phyloP scores from a whole-genome alignment of 2,888 invertebrate species.

The Ditylenchus weischeri region DNA sequence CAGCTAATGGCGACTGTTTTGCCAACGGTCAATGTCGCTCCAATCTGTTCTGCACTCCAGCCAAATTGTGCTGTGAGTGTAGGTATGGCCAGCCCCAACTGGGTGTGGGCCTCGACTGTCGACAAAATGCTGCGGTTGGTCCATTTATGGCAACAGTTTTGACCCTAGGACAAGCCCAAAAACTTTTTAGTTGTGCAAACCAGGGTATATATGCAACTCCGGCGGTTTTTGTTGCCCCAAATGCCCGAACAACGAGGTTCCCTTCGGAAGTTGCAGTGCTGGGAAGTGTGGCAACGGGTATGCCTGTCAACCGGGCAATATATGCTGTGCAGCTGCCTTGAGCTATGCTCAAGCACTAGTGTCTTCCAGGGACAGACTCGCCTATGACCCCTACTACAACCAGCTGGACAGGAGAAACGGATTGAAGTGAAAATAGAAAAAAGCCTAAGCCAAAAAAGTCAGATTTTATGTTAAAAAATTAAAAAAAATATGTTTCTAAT shows the following conservation, averaged over 20 bases:
- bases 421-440: too few species aligned
- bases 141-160: too few species aligned
- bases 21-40: background rate
- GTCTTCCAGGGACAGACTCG: background rate
- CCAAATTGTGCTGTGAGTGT: constrained; percentile 11
- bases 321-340: background rate
- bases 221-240: constrained; percentile 14
- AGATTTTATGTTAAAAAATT: too few species aligned
- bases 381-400: background rate
- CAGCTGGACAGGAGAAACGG: background rate
- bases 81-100: constrained; percentile 10
- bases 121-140: background rate
- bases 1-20: constrained; percentile 13
- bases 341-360: too few species aligned
- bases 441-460: too few species aligned
- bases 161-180: background rate
- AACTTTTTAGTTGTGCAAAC: background rate
- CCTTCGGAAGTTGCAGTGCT: background rate
- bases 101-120: background rate
- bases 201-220: background rate
- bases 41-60: constrained; percentile 3
- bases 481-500: too few species aligned
- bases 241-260: constrained; percentile 6
- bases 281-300: constrained; percentile 8
- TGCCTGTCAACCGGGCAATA: constrained; percentile 10